Conservation (phyloP, 2,888 invertebrate genomes). For the Serrognathus titanus region DNA sequence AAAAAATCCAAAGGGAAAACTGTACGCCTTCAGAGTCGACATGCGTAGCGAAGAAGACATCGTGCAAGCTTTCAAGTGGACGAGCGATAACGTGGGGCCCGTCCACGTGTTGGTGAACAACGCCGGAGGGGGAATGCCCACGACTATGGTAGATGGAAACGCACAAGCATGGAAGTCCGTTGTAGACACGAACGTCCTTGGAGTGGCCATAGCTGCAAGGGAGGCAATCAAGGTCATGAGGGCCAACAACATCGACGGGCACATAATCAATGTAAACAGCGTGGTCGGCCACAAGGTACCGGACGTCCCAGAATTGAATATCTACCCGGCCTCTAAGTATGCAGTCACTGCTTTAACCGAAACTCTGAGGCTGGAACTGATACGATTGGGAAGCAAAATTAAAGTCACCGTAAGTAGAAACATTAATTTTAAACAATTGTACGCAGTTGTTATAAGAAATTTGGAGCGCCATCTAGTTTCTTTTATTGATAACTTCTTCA, state of each 20-base stretch:
- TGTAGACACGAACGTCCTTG: constrained; percentile 15
- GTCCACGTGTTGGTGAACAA: too few species aligned
- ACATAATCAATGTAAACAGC: constrained; percentile 38
- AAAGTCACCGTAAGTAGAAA: constrained; percentile 28
- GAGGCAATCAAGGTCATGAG: constrained; percentile 35
- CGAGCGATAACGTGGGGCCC: too few species aligned
- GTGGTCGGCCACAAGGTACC: constrained; percentile 32
- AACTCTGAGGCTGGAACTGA: constrained; percentile 22
- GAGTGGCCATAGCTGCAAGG: constrained; percentile 27
- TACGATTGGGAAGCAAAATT: constrained; percentile 19
- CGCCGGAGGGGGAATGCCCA: too few species aligned
- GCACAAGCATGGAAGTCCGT: constrained; percentile 10
- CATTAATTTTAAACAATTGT: constrained; percentile 3
- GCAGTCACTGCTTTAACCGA: constrained; percentile 28
- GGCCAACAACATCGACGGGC: constrained; percentile 32
- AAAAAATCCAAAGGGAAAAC: constrained; percentile 14
- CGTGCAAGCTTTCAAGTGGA: too few species aligned
- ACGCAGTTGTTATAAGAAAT: not conserved
- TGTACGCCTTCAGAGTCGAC: constrained; percentile 19
- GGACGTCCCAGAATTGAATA: constrained; percentile 25
- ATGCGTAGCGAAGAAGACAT: too few species aligned
- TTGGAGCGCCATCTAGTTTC: not conserved
- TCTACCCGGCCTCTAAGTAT: constrained; percentile 27
- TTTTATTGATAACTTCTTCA: not conserved
- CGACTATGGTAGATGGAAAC: constrained; percentile 10